Evolutionary conservation across 2,113 vertebrate species (phyloP).

Genomic region (Toxotes jaculatrix): DNA sequence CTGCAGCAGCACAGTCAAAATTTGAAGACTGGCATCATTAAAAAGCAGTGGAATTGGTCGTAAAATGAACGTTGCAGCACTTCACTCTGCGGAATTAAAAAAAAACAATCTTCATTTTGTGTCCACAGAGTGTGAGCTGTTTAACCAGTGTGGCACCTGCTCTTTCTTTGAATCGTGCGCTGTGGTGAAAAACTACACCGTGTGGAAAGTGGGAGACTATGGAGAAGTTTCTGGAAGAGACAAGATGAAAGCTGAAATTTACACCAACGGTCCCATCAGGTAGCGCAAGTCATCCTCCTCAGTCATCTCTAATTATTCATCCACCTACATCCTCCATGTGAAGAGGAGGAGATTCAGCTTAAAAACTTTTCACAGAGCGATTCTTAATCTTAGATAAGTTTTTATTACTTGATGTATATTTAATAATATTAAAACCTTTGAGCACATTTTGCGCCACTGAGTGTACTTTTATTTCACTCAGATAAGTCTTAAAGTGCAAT

Average conservation of each 20-base stretch:
- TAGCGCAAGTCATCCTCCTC: conserved; percentile 41
- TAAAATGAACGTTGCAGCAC: too few relatives aligned
- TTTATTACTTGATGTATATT: conserved; percentile 35
- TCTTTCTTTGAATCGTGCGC: conserved; percentile 90
- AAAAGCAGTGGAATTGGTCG: not conserved
- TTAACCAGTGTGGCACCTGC: conserved; percentile 93
- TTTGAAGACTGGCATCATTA: too few relatives aligned
- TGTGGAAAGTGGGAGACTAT: conserved; percentile 78
- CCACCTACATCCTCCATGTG: not conserved
- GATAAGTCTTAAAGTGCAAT: not conserved
- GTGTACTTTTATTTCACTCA: not conserved
- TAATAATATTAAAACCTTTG: conserved; percentile 25
- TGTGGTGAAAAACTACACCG: conserved; percentile 75
- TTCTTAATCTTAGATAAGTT: conserved; percentile 21
- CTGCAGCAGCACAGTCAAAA: not conserved
- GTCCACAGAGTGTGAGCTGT: conserved; percentile 88
- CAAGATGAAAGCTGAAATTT: conserved; percentile 76
- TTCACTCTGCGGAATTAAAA: too few relatives aligned
- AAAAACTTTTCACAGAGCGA: not conserved
- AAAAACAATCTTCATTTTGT: not conserved
- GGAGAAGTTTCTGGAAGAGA: conserved; percentile 74
- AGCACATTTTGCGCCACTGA: not conserved
- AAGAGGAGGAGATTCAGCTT: conserved; percentile 1
- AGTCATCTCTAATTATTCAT: conserved; percentile 9
- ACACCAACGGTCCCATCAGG: conserved; percentile 77